phyloP scores from a whole-genome alignment of 2,113 vertebrate species.

The Hippocampus comes region DNA sequence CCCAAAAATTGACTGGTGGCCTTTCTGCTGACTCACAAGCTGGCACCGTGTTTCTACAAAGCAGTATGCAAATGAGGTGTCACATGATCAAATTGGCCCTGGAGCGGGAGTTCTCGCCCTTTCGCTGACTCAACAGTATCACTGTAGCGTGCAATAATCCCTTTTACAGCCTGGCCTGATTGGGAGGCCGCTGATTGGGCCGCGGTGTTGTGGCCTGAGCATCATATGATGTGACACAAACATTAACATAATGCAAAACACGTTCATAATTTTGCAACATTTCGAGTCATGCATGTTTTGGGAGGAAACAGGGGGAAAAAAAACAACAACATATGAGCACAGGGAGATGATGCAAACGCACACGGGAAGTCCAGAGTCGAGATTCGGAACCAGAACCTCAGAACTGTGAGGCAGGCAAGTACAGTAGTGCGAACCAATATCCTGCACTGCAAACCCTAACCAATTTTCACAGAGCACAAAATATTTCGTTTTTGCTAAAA shows the following conservation, averaged over 20 bases:
- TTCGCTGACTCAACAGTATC: conserved; percentile 2
- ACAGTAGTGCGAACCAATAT: too few species aligned
- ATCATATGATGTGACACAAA: conserved; percentile 27
- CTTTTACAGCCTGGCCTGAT: not conserved
- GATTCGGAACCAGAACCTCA: too few species aligned
- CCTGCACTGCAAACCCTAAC: too few species aligned
- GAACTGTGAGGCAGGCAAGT: too few species aligned
- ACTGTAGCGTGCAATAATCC: conserved; percentile 15
- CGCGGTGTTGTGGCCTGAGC: conserved; percentile 27
- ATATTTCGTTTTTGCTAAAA: too few species aligned
- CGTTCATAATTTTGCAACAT: too few species aligned
- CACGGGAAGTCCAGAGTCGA: too few species aligned
- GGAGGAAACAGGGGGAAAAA: too few species aligned
- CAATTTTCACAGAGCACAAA: too few species aligned
- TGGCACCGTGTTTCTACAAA: not conserved
- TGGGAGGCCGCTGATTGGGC: conserved; percentile 31
- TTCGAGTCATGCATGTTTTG: too few species aligned
- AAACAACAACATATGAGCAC: too few species aligned
- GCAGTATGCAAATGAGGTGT: not conserved
- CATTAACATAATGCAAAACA: not conserved
- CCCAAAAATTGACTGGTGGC: not conserved
- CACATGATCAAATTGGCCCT: not conserved
- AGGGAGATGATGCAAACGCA: too few species aligned
- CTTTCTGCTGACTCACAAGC: not conserved
- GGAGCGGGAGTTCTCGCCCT: not conserved